phyloP scores from a whole-genome alignment of 2,888 invertebrate species.

The Agrochola lota region DNA sequence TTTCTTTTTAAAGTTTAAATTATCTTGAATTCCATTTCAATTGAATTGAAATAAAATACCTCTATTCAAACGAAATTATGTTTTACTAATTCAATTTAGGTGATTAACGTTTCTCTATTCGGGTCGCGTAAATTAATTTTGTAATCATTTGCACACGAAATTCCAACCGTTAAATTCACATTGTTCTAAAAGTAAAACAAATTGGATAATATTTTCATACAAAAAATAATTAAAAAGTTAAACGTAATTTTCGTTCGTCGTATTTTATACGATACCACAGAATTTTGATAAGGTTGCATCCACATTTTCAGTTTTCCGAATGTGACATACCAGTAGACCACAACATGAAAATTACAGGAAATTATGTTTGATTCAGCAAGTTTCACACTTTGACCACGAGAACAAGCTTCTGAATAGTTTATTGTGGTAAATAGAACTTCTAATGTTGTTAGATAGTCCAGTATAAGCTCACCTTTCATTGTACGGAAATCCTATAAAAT shows the following conservation, averaged over 20 bases:
- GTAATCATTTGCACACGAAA: background rate
- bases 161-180: background rate
- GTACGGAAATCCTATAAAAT: no score
- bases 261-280: background rate
- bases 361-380: slow-evolving; percentile 1
- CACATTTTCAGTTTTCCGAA: background rate
- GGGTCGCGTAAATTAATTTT: background rate
- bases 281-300: background rate
- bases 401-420: slow-evolving; percentile 17
- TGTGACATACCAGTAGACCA: background rate
- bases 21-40: background rate
- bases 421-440: slow-evolving; percentile 26
- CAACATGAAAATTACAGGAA: background rate
- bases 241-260: background rate
- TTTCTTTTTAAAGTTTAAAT: background rate
- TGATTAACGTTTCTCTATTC: background rate
- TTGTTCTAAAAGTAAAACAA: no score
- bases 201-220: background rate
- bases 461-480: no score
- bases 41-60: background rate
- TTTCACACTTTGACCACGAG: slow-evolving; percentile 22
- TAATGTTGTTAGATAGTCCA: background rate
- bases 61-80: background rate
- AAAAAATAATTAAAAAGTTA: background rate
- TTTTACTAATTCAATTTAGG: background rate